Base-by-base conservation (phyloP, 1,140 invertebrate genomes). In the Drosophila ironensis region DNA sequence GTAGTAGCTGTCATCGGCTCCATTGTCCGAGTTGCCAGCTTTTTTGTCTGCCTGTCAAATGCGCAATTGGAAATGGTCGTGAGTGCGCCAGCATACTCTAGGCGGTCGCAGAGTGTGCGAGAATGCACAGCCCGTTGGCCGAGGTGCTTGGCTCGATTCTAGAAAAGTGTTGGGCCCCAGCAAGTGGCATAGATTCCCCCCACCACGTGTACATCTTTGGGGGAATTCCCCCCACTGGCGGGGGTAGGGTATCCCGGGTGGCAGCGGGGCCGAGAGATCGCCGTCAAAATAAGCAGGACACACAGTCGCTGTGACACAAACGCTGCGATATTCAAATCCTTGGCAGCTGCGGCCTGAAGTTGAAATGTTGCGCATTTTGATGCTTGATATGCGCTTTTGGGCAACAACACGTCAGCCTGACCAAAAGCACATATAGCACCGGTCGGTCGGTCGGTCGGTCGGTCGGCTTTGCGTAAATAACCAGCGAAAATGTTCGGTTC, bases 361-460 rank as follows among this genome's bases (percentile, higher is more conserved):
- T 78, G 73, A 82, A 84, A 82, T 70, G 78, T 73, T 82, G 73
- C 59, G 53, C 59, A 82, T 77, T 73, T 82, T 82, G 73, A 76
- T 72, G 72, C 57, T 61, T 84, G 78, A 82, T 82, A 82, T 82
- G 78, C 78, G 69, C 67, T 84, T 82, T 82, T 82, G 78, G 78
- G 57, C 69, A 82, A 63, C 30, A 73, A 84, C 67, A 76, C 80
- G 73, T 84, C 70, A 82, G 30, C 38, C 47, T 47, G 56, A 48
- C 27, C 56, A 71, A 54, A 42, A n/a, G n/a, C 54, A 44, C 53
- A 72, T 46, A 48, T 52, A 33, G 30, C 14, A 33, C 30, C 14
- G 7, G 42, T 35, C 47, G 53, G 30, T 35, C 20, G 20, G 5
- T 7, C 11, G n/a, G 24, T 30, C n/a, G 12, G 35, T 41, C 30